Conservation (phyloP, 2,888 invertebrate species). For the Cephonodes hylas region DNA sequence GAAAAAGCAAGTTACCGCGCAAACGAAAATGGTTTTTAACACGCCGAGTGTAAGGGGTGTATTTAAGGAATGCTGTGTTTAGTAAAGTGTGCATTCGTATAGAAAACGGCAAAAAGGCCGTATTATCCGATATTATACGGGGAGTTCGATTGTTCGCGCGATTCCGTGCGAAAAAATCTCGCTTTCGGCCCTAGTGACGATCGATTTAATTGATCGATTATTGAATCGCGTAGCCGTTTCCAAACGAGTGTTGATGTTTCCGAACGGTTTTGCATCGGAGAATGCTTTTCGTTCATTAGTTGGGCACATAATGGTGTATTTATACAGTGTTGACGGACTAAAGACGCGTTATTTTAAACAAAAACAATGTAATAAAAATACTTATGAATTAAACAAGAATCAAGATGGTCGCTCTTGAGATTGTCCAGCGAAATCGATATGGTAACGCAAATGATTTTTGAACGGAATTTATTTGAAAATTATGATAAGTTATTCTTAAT, state of each 20-base stretch:
- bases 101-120: slow-evolving; percentile 64
- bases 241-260: slow-evolving; percentile 20
- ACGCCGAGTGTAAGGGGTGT: slow-evolving; percentile 5
- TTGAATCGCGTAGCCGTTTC: slow-evolving; percentile 39
- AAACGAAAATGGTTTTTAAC: slow-evolving; percentile 11
- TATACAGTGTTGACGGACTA: slow-evolving; percentile 25
- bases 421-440: slow-evolving; percentile 3
- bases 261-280: slow-evolving; percentile 36
- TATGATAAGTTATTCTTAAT: background rate
- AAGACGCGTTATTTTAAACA: slow-evolving; percentile 15
- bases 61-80: slow-evolving; percentile 59
- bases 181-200: slow-evolving; percentile 11
- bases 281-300: slow-evolving; percentile 33
- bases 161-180: slow-evolving; percentile 40
- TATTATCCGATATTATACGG: slow-evolving; percentile 61
- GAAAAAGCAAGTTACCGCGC: background rate
- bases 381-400: slow-evolving; percentile 16
- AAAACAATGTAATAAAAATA: slow-evolving; percentile 14
- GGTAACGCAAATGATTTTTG: background rate
- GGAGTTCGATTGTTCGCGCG: slow-evolving; percentile 56
- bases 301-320: slow-evolving; percentile 31
- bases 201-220: slow-evolving; percentile 62
- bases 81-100: slow-evolving; percentile 74
- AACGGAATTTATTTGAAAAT: background rate
- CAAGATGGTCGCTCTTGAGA: background rate